Base-by-base conservation (phyloP, 2,113 vertebrate species). In the Athene noctua region DNA sequence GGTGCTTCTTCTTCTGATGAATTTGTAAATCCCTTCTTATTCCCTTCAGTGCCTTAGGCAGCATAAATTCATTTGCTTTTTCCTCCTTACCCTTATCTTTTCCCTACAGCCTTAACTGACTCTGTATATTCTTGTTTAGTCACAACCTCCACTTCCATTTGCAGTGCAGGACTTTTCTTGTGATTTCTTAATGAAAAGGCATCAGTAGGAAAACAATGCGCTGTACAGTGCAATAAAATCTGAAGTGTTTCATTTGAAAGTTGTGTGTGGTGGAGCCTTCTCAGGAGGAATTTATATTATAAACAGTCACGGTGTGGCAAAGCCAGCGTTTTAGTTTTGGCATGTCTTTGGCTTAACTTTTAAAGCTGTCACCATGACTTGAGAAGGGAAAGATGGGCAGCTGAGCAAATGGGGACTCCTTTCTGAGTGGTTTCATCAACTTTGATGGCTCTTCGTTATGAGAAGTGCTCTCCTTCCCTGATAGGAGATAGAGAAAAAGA, bases 1-100 rank as follows among this genome's bases (percentile, higher is more conserved):
- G 77, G 38, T 89, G 23, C 71, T 92, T 85, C 62, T 85, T 21
- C 36, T 82, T 77, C 55, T 88, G 83, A 94, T 96, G 95, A 97
- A 97, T 93, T 96, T 94, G 94, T 95, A 97, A 95, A 97, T 96
- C 94, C 93, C 80, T 96, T 96, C 95, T 96, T 96, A 96, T 80
- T 97, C 77, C 87, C 84, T 88, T 85, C 80, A 83, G 72, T 93
- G 94, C 97, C 89, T 90, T 80, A 72, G 74, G 92, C 89, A 90
- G 83, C 61, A 66, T 73, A 92, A 95, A 95, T 94, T 96, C 68
- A 92, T 96, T 94, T 95, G 18, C 47, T 66, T 91, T 89, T 90
- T 12, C 1, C 2, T 61, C 40, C 49, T 80, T 89, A 18, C 55
- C 57, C 82, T 96, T 95, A 92, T 97, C 87, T 97, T 81, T 94